These are phyloP conservation scores for Capreolus pygargus DNA, from an alignment of 2,113 vertebrate species.

Conservation along the genomic window DNA sequence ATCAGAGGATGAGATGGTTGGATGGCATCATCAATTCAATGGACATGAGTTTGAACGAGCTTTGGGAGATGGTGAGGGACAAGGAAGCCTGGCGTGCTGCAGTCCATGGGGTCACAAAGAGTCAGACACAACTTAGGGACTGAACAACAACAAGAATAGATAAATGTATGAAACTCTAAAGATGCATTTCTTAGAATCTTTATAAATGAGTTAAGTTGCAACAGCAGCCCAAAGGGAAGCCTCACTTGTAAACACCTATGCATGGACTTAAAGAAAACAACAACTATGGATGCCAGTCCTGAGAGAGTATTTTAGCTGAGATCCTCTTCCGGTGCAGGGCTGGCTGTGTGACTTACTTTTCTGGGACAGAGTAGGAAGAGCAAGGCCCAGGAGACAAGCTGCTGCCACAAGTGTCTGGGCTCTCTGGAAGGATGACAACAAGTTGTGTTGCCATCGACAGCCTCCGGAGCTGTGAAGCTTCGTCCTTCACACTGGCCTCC, in stretches of 20 bases:
- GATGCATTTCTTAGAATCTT: not conserved
- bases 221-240: not conserved
- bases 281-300: not conserved
- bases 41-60: too few relatives aligned
- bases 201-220: not conserved
- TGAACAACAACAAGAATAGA: not conserved
- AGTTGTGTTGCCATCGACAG: fast-evolving
- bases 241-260: not conserved
- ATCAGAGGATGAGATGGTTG: too few relatives aligned
- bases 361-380: not conserved
- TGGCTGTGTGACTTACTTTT: not conserved
- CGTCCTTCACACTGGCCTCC: not conserved
- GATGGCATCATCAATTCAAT: too few relatives aligned
- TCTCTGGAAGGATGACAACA: not conserved
- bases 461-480: not conserved
- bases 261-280: not conserved
- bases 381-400: not conserved
- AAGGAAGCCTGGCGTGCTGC: too few relatives aligned
- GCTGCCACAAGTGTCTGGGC: not conserved
- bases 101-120: too few relatives aligned
- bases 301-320: not conserved
- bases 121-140: too few relatives aligned
- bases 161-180: not conserved
- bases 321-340: not conserved
- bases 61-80: too few relatives aligned